Base-by-base conservation (phyloP, 1,140 invertebrate genomes). In the Pseudomyrmex flavicornis region DNA sequence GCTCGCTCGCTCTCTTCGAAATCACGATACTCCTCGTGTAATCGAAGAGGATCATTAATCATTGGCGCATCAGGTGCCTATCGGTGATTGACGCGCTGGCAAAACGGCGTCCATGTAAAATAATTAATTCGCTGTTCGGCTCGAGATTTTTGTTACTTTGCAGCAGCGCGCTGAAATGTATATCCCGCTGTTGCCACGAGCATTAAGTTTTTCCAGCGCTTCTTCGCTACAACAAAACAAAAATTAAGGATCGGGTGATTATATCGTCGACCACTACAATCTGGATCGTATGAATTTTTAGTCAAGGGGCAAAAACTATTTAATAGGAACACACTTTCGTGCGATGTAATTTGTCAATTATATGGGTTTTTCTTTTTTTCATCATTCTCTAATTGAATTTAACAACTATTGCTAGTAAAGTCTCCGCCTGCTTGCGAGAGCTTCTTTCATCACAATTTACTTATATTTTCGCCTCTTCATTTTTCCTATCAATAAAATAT, bases 101-200 rank as follows among this genome's bases (percentile, higher is more conserved):
- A 80, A 80, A 80, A 50, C 76, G 76, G 54, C 44, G 54, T 79
- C 54, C 54, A 80, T 80, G 76, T 80, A 80, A 80, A 80, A 80
- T 80, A 70, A 80, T 80, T 80, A 70, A 80, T 80, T 50, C 66
- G 76, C 76, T 48, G 20, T 70, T 79, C 56, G 35, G 65, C 17
- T 22, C 13, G 54, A 70, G 44, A 70, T 80, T 80, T 59, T 59
- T 70, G 65, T 52, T 26, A 17, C 10, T 2, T 13, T 52, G 50
- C 1, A 58, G 17, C 63, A 35, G 58, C 26, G 58, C 26, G 52
- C 20, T 58, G 76, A 79, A 70, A 79, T 79, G 35, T 35, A 58
- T 79, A 79, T 70, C 52, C 35, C 20, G 65, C 44, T 48, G 52
- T 15, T 26, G 44, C 35, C 35, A 35, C 35, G 5, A 72, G 54